Evolutionary conservation across 2,797 vertebrate genomes (phyloP).

Genomic region (Poliocrania exsul): DNA sequence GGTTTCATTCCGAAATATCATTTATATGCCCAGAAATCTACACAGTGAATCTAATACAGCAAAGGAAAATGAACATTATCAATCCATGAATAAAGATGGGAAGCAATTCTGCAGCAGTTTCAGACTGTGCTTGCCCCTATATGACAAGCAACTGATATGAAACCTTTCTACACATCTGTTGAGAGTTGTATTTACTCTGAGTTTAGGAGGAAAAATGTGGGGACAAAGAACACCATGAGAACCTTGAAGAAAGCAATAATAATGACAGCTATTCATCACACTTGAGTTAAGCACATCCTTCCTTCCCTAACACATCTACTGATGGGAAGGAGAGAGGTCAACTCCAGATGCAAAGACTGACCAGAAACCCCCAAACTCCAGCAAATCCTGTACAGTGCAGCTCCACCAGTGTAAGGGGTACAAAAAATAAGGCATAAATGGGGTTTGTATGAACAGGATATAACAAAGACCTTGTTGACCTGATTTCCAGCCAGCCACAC

Average conservation of each 20-base stretch:
- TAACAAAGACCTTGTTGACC: background rate
- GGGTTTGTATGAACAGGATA: background rate
- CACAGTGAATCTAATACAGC: background rate
- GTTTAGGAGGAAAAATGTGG: background rate
- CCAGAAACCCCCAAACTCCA: background rate
- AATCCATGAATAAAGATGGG: slow-evolving; percentile 16
- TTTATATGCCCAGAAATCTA: slow-evolving; percentile 28
- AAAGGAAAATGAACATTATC: slow-evolving; percentile 30
- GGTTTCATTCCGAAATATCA: slow-evolving; percentile 32
- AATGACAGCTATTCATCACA: background rate
- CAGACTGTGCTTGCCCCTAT: background rate
- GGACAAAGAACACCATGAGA: background rate
- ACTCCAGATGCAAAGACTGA: background rate
- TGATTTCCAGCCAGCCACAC: background rate
- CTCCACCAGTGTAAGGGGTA: background rate
- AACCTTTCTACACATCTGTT: background rate
- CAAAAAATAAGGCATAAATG: background rate
- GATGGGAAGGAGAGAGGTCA: background rate
- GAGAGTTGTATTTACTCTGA: background rate
- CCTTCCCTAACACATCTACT: background rate
- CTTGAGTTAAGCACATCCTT: background rate
- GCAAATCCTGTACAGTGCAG: background rate
- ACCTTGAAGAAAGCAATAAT: background rate
- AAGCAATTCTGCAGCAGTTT: background rate
- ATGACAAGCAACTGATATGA: background rate